Base-by-base conservation (phyloP, 2,113 vertebrate species). In the Xyrauchen texanus region DNA sequence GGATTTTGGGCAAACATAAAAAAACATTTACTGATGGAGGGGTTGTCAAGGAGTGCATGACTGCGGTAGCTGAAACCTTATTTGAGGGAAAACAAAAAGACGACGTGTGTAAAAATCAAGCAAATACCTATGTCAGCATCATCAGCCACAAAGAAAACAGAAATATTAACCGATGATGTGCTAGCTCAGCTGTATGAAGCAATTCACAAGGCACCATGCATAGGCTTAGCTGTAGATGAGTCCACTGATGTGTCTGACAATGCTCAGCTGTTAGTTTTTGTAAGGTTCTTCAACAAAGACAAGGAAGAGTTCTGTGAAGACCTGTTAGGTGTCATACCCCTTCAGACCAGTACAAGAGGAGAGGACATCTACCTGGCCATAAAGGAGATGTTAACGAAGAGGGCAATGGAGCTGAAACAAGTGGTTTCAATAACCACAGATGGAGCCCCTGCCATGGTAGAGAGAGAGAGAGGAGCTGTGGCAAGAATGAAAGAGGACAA, bases 191-290 rank as follows among this genome's bases (percentile, higher is more conserved):
- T 80, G 12, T 55, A 82, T 68, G 80, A 82, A 82, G 67, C 68
- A 0, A 45, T 80, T 12, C 61, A 51, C 45, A 70, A 70, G 52
- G 80, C 79, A 81, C n/a, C 57, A 53, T 79, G 63, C 63, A 52
- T 81, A 75, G 49, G 16, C 63, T 81, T 75, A 66, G 83, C 71
- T 76, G 71, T 82, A n/a, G 80, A 79, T 79, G 83, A 79, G 65
- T 84, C 80, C 21, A 71, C 34, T 70, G 67, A 78, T 49, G 4
- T 63, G 0, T 69, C 7, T 69, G 77, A 79, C 60, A 79, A 63
- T 63, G 68, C 58, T 64, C 79, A 78, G 79, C 65, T 81, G 16
- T 81, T 78, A 55, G 68, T 78, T 47, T 80, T 68, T 80, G 68
- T 70, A 10, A 80, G 73, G 16, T 85, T 82, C 12, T 77, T 76